phyloP scores from a whole-genome alignment of 1,140 invertebrate genomes.

The Gerris buenoi region DNA sequence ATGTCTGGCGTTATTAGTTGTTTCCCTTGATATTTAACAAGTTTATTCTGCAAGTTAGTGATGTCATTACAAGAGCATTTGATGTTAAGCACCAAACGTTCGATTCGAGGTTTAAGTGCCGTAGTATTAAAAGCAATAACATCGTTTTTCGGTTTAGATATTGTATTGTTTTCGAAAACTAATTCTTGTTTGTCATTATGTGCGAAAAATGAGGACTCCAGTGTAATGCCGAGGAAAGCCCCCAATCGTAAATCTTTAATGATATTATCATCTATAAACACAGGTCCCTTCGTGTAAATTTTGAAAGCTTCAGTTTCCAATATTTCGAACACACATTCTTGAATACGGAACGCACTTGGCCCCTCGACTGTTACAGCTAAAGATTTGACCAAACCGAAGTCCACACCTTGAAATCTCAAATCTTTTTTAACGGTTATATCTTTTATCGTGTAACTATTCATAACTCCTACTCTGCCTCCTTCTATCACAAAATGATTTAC shows the following conservation, averaged over 20 bases:
- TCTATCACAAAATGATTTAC: constrained; percentile 36
- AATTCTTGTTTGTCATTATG: constrained; percentile 32
- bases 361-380: constrained; percentile 41
- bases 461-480: constrained; percentile 33
- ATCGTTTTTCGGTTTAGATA: constrained; percentile 36
- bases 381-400: constrained; percentile 30
- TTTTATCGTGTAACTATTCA: constrained; percentile 52
- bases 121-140: constrained; percentile 41
- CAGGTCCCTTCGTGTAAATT: constrained; percentile 40
- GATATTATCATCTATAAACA: constrained; percentile 48
- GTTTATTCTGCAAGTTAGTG: constrained; percentile 30
- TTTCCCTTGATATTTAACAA: constrained; percentile 31
- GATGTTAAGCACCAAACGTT: constrained; percentile 40
- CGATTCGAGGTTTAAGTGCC: constrained; percentile 36
- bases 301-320: constrained; percentile 48
- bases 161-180: constrained; percentile 46
- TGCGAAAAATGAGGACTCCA: constrained; percentile 27
- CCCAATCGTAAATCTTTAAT: constrained; percentile 38
- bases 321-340: constrained; percentile 40
- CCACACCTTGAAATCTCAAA: constrained; percentile 35
- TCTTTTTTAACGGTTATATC: constrained; percentile 50
- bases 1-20: constrained; percentile 17
- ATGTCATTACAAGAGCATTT: constrained; percentile 41
- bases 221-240: constrained; percentile 42
- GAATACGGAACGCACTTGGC: constrained; percentile 41